Conservation (phyloP, 2,113 vertebrate species). For the Phyllopteryx taeniolatus region DNA sequence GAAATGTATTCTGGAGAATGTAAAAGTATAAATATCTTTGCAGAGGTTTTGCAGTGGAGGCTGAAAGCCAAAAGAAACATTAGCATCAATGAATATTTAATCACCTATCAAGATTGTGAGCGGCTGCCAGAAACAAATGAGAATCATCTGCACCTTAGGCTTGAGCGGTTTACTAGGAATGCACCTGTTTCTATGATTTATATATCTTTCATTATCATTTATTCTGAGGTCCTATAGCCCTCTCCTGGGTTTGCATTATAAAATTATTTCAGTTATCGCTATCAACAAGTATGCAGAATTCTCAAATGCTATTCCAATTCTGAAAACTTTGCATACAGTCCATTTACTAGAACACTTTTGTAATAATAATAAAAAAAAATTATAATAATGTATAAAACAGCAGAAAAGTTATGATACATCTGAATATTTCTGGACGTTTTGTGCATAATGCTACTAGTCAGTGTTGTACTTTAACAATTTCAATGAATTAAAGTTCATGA, state of each 20-base stretch:
- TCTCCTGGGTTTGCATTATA: background rate
- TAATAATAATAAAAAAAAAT: background rate
- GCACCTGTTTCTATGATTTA: conserved; percentile 5
- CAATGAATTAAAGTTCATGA: too few relatives aligned
- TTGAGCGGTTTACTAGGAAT: conserved; percentile 15
- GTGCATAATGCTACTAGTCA: conserved; percentile 2
- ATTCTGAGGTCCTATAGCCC: background rate
- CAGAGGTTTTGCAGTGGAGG: conserved; percentile 27
- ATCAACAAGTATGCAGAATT: background rate
- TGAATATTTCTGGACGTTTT: background rate
- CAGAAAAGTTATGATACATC: background rate
- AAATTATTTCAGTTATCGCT: background rate
- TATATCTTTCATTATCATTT: background rate
- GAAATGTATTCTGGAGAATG: background rate
- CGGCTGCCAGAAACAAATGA: conserved; percentile 13
- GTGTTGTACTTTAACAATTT: too few relatives aligned
- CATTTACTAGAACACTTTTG: background rate
- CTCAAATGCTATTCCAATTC: background rate
- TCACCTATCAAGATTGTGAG: conserved; percentile 24
- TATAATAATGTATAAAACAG: background rate
- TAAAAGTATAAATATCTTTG: background rate
- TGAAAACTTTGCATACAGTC: background rate
- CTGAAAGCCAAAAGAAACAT: conserved; percentile 39
- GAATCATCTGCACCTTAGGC: conserved; percentile 21
- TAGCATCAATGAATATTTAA: conserved; percentile 47